phyloP scores from a whole-genome alignment of 1,140 invertebrate species.

The Aphelinus certus region DNA sequence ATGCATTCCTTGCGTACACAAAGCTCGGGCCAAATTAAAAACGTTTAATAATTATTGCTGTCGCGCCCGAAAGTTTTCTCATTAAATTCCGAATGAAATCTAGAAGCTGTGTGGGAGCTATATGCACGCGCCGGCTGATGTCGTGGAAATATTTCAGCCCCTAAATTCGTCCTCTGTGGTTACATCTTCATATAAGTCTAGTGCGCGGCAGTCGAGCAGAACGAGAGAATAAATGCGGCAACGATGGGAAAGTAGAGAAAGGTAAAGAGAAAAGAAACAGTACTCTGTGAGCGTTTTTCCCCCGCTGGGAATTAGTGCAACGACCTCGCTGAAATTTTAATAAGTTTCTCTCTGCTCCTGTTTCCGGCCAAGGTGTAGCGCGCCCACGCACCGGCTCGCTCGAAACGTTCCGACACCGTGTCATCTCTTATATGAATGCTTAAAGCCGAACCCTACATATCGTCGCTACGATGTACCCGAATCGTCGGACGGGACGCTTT shows the following conservation, averaged over 20 bases:
- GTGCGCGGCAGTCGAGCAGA: neutral
- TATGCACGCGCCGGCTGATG: neutral
- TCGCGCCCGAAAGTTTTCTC: neutral
- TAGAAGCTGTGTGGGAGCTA: constrained; percentile 4
- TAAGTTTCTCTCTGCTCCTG: neutral
- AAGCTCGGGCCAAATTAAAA: constrained; percentile 14
- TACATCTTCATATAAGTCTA: neutral
- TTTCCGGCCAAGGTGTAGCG: neutral
- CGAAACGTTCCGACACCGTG: neutral
- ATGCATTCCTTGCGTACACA: neutral
- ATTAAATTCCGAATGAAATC: constrained; percentile 17
- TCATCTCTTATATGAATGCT: constrained; percentile 1
- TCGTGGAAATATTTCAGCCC: constrained; percentile 4
- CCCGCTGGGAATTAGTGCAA: neutral
- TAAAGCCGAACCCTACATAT: neutral
- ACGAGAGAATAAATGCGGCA: constrained; percentile 8
- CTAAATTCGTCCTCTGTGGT: constrained; percentile 11
- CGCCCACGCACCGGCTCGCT: neutral
- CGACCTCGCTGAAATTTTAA: constrained; percentile 7
- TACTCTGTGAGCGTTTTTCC: neutral
- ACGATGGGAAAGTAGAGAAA: neutral
- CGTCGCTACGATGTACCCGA: too few relatives aligned
- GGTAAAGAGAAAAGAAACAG: neutral
- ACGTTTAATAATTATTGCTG: constrained; percentile 17
- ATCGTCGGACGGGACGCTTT: too few relatives aligned